Conservation (phyloP, 2,797 vertebrate species). For the Thalassophryne amazonica region DNA sequence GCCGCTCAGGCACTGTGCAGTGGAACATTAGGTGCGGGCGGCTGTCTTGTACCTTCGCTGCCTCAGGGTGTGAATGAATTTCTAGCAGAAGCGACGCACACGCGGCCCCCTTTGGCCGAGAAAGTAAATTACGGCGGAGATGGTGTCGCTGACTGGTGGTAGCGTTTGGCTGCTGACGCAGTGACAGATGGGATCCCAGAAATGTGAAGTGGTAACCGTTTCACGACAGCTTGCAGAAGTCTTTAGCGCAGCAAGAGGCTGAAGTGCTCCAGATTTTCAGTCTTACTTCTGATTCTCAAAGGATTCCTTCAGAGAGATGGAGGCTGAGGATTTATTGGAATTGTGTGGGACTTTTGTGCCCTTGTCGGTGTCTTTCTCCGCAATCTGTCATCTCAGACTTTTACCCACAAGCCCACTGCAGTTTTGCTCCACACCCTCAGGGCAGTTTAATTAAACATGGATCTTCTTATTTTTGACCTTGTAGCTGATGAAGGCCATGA, state of each 20-base stretch:
- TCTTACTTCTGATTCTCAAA: slow-evolving; percentile 42
- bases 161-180: slow-evolving; percentile 46
- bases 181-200: slow-evolving; percentile 59
- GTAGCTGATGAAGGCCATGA: slow-evolving; percentile 99
- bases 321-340: slow-evolving; percentile 12
- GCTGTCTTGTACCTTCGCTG: slow-evolving; percentile 16
- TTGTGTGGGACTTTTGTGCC: slow-evolving; percentile 25
- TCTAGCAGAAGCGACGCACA: slow-evolving; percentile 20
- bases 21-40: slow-evolving; percentile 21
- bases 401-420: slow-evolving; percentile 40
- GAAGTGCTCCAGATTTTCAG: slow-evolving; percentile 57
- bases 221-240: slow-evolving; percentile 52
- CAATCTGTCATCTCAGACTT: slow-evolving; percentile 42
- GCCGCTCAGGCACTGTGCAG: slow-evolving; percentile 19
- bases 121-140: not conserved
- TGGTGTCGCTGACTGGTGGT: slow-evolving; percentile 20
- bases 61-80: slow-evolving; percentile 48
- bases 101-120: slow-evolving; percentile 15
- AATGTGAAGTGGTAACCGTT: slow-evolving; percentile 36
- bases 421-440: slow-evolving; percentile 40
- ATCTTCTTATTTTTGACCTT: slow-evolving; percentile 44
- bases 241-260: slow-evolving; percentile 49
- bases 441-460: slow-evolving; percentile 28
- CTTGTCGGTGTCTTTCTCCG: slow-evolving; percentile 2
- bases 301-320: slow-evolving; percentile 25